These are phyloP conservation scores for Biston stratarius DNA, from an alignment of 2,888 invertebrate species.

Conservation along the genomic window DNA sequence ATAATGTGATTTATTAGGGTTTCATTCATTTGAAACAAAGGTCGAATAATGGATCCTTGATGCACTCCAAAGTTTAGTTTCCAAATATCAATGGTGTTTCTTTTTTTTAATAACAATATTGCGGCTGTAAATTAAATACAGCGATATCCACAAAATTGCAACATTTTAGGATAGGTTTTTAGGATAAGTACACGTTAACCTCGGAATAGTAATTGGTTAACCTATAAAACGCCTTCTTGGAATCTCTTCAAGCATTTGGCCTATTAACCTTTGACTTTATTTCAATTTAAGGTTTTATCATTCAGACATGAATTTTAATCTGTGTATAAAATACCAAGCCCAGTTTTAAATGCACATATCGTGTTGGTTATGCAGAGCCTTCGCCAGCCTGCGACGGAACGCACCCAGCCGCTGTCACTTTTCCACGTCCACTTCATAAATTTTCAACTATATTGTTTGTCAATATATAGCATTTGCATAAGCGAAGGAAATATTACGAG, in stretches of 20 bases:
- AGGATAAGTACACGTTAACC: constrained; percentile 2
- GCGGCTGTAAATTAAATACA: neutral
- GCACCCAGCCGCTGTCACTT: constrained; percentile 67
- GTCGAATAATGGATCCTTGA: neutral
- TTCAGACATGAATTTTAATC: constrained; percentile 26
- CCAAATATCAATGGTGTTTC: neutral
- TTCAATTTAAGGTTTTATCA: constrained; percentile 26
- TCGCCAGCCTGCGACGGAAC: constrained; percentile 42
- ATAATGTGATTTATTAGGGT: neutral
- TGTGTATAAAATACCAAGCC: constrained; percentile 36
- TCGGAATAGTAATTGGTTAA: constrained; percentile 12
- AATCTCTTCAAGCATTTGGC: constrained; percentile 28
- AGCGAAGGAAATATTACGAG: constrained; percentile 68
- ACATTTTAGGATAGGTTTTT: constrained; percentile 1
- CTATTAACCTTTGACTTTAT: constrained; percentile 35
- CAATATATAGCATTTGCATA: constrained; percentile 76
- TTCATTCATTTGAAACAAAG: constrained; percentile 1
- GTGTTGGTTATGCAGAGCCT: constrained; percentile 34
- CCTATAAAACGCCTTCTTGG: constrained; percentile 17
- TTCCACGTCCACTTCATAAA: constrained; percentile 74
- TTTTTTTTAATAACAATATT: neutral
- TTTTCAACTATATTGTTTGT: constrained; percentile 78
- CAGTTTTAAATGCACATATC: constrained; percentile 40
- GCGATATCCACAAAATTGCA: constrained; percentile 1
- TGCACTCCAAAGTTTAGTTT: constrained; percentile 1